These are phyloP conservation scores for Platycheirus albimanus DNA, from an alignment of 2,888 invertebrate species.

Conservation along the genomic window DNA sequence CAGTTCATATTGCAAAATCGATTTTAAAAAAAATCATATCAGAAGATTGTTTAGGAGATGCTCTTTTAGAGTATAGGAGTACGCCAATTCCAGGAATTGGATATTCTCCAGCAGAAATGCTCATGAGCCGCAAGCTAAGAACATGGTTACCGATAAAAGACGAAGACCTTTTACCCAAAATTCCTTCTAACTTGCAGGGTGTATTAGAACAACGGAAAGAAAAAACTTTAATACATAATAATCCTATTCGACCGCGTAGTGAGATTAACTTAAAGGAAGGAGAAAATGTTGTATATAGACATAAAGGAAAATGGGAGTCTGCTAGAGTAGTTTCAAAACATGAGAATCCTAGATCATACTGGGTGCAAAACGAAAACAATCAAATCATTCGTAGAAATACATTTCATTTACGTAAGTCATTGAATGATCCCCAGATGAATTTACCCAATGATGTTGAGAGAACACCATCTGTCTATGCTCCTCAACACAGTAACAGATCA, in stretches of 20 bases:
- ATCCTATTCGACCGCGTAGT: neutral
- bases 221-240: conserved; percentile 9
- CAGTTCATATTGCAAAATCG: too few species aligned
- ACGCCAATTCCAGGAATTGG: too few species aligned
- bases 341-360: conserved; percentile 33
- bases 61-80: too few species aligned
- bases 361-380: conserved; percentile 45
- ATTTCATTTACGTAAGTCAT: conserved; percentile 32
- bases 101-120: too few species aligned
- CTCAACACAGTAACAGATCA: too few species aligned
- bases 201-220: conserved; percentile 21
- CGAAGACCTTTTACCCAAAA: conserved; percentile 29
- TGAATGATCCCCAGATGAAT: neutral
- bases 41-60: neutral
- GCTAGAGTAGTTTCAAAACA: conserved; percentile 33
- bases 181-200: conserved; percentile 10
- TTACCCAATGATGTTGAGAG: neutral
- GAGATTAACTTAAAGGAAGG: conserved; percentile 10
- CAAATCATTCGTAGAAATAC: conserved; percentile 38
- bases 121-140: conserved; percentile 43
- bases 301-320: too few species aligned
- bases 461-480: too few species aligned
- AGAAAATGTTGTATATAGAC: conserved; percentile 27
- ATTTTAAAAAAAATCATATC: too few species aligned
- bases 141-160: conserved; percentile 44